These are phyloP conservation scores for Plutomurus gul DNA, from an alignment of 1,140 invertebrate genomes.

Conservation along the genomic window DNA sequence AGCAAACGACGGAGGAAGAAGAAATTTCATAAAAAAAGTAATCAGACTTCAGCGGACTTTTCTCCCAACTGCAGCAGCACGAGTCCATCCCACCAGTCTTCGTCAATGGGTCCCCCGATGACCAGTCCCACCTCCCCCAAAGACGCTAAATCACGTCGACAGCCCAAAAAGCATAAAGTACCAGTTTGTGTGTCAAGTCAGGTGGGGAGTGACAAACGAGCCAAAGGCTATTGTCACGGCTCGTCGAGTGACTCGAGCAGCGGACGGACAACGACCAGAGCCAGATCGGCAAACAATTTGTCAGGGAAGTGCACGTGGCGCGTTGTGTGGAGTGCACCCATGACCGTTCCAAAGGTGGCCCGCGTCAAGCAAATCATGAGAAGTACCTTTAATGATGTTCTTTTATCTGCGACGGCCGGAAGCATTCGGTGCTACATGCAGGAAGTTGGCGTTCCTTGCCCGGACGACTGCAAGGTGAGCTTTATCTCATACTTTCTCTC, in stretches of 20 bases:
- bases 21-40: conserved; percentile 5
- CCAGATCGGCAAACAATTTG: neutral
- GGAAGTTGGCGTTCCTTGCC: conserved; percentile 59
- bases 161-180: conserved; percentile 16
- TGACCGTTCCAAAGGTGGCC: conserved; percentile 58
- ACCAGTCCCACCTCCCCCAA: neutral
- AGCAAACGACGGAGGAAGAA: neutral
- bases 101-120: neutral
- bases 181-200: neutral
- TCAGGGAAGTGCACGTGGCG: conserved; percentile 41
- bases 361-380: conserved; percentile 58
- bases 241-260: neutral
- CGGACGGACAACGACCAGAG: neutral
- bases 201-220: neutral
- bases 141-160: neutral
- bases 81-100: neutral
- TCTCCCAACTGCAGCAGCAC: neutral
- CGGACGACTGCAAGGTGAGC: conserved; percentile 61
- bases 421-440: conserved; percentile 62
- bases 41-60: neutral
- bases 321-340: conserved; percentile 61
- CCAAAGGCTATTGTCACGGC: neutral
- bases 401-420: conserved; percentile 63
- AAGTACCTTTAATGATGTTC: conserved; percentile 63
- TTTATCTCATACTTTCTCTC: neutral